Evolutionary conservation across 2,113 vertebrate species (phyloP).

Genomic region (Rana temporaria): DNA sequence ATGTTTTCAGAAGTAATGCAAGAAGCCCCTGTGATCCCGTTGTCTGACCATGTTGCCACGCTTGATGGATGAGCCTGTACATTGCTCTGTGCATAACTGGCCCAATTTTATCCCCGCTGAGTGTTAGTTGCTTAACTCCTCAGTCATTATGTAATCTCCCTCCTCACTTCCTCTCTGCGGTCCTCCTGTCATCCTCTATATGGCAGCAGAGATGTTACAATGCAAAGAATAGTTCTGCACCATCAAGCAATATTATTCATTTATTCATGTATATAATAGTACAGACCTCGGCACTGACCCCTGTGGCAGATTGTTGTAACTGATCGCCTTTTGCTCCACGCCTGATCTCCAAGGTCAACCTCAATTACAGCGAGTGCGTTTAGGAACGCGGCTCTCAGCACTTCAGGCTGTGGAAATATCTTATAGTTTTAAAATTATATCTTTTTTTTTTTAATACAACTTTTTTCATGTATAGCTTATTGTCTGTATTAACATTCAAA

Average conservation of each 20-base stretch:
- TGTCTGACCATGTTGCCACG: neutral
- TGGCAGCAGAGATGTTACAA: neutral
- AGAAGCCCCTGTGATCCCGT: neutral
- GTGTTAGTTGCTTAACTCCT: neutral
- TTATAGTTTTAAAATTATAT: too few relatives aligned
- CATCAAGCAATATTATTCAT: neutral
- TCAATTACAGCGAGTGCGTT: neutral
- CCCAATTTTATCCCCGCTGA: neutral
- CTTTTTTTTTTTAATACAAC: too few relatives aligned
- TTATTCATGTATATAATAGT: neutral
- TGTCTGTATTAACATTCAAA: too few relatives aligned
- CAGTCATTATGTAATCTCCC: neutral
- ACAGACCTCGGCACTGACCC: neutral
- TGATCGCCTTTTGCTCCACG: neutral
- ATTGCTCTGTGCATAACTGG: neutral
- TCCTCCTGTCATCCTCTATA: neutral
- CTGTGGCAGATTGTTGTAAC: neutral
- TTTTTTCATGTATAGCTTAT: too few relatives aligned
- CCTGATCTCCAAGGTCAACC: neutral
- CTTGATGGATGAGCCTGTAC: constrained; percentile 5
- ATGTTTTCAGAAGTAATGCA: constrained; percentile 1
- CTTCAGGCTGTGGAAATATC: too few relatives aligned
- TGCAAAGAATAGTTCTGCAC: neutral
- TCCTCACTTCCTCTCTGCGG: neutral
- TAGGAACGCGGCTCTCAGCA: neutral